Base-by-base conservation (phyloP, 1,140 invertebrate species). In the Heliconius nattereri region DNA sequence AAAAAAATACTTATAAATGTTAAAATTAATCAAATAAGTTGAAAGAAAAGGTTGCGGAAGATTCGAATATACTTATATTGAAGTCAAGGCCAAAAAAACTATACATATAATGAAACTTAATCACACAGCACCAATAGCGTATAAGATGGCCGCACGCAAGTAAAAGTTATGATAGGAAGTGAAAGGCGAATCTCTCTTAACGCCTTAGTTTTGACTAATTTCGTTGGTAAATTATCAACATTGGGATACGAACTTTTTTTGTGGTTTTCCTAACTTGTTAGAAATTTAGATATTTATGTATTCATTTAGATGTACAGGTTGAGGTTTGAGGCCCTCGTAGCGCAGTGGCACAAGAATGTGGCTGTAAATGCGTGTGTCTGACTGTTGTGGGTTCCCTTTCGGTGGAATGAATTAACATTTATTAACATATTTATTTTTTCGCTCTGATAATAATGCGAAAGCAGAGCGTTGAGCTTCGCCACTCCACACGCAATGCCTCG, bases 141-240 rank as follows among this genome's bases (percentile, higher is more conserved):
- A 29, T 66, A 66, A 66, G 60, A 13, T 66, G 13, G 9, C 60
- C 73, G 73, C 37, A 76, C 77, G 74, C 75, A 74, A 79, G 81
- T 78, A 79, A 82, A 82, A 82, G 81, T 82, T 60, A 77, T 82
- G 78, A 78, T 77, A 57, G 71, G 66, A 49, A 79, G 81, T 82
- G 81, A 82, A 82, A 82, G 81, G 81, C 73, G 75, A 82, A 75
- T 82, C 81, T 82, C 81, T 82, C 75, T 45, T 73, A 76, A 78
- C 32, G 49, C 78, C 75, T 77, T 71, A 57, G 66, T 26, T 74
- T 66, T 35, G 45, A 26, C 37, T 71, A 45, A 71, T 79, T 70
- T 70, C 26, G 45, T 77, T 78, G 9, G 35, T 23, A 66, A 66
- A 26, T 66, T 29, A 66, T 26, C 16, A 66, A 66, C 29, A 1